Evolutionary conservation across 2,888 invertebrate species (phyloP), one percentile per base, ranked within the genome.

Genomic region (Cryptocephalus primarius): DNA sequence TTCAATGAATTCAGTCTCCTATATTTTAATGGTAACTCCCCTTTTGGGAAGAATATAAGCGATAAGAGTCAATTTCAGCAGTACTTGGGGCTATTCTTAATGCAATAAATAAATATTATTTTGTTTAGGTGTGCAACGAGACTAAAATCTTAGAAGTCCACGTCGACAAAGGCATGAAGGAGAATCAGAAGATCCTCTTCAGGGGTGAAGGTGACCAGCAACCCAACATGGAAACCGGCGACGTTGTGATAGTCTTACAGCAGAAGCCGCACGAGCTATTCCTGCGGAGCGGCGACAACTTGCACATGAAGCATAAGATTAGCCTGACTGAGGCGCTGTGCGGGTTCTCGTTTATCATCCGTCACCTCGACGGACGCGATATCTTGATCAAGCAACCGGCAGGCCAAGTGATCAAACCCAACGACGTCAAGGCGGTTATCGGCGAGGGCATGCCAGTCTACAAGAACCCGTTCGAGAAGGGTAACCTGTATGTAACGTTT

Each of bases 371-470:
- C 73, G 91, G 88, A 1, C 77, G 93, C 42, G 82, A 85, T 61
- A 72, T 95, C 50, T 74, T 91, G 44, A 76, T 96, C 45, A 82
- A 78, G 66, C 84, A 83, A 58, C 76, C 80, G 44, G 78, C 88
- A 6, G 94, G 93, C 11, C 80, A 85, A 57, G 83, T 94, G 12
- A 80, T 95, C 52, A 83, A 85, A 61, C 90, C 91, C 45, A 33
- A 33, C 66, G 79, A 79, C 62, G 70, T 87, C 2, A 88, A 86
- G 67, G 81, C 83, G 51, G 80, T 95, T 46, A 73, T 74, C 51
- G 85, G 84, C 6, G 91, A 93, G 70, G 95, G 95, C 14, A 95
- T 95, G 93, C 95, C 95, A 1, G 75, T 80, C 34, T 81, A 81
- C 60, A 85, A 84, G 65, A 86, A 85, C 69, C 88, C 90, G 8